Base-by-base conservation (phyloP, 1,140 invertebrate genomes). In the Pinna nobilis region DNA sequence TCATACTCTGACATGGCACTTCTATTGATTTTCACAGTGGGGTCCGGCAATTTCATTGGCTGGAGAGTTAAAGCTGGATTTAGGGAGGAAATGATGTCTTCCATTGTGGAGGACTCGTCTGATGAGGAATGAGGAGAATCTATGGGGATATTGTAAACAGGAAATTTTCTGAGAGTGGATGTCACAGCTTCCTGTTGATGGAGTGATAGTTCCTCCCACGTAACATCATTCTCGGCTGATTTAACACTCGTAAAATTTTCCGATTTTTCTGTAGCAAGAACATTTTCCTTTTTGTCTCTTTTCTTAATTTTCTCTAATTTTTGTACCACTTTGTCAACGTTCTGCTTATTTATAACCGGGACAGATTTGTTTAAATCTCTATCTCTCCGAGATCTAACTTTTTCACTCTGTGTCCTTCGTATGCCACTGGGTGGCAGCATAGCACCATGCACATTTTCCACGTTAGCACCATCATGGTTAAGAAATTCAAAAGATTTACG, bases 1-100 rank as follows among this genome's bases (percentile, higher is more conserved):
- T 95, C 94, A 85, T 95, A 95, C 39, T 93, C 93, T 3, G 94
- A 94, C 70, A 93, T 92, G 18, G 89, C 74, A 90, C 90, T 63
- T 87, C 88, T 30, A 89, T 69, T 53, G 18, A 70, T 51, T 28
- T 81, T 80, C 20, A 84, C 61, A 5, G 77, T 71, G 47, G 75
- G 69, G 23, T 79, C 81, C 30, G 84, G 79, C 25, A 81, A 80
- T 28, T 66, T 57, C 3, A 85, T 51, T 1, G 84, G 84, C 50
- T 70, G 70, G 2, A 90, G 75, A 7, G 82, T 79, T 32, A 90
- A 77, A 65, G 89, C 86, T 28, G 90, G 90, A 49, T 87, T 84
- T n/a, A 82, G 83, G 69, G 85, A 78, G 2, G 82, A 82, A 32
- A 91, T 90, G 15, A 91, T 74, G 74, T 90, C 90, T 63, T 88